Percentiles rank a stretch among this genome's conserved stretches.
Conservation (phyloP, 2,888 invertebrate genomes). For the Caenorhabditis sp. region DNA sequence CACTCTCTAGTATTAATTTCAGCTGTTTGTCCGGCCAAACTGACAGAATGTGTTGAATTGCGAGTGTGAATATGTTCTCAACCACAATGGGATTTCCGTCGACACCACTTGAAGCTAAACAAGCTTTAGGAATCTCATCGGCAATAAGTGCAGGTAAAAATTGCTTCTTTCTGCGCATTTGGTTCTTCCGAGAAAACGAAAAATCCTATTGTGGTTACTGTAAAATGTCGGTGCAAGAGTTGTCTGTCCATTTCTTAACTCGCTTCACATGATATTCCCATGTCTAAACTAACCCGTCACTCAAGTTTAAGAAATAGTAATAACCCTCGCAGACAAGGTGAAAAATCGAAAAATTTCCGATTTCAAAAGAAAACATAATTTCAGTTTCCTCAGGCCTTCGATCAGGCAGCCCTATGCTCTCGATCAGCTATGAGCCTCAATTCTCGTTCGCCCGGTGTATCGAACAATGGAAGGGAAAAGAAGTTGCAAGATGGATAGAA, state of each 20-base stretch:
- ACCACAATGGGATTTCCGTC: conserved; percentile 68
- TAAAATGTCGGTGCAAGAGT: background rate
- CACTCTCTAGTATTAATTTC: conserved; percentile 14
- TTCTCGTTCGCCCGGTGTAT: conserved; percentile 65
- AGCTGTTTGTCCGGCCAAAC: conserved; percentile 46
- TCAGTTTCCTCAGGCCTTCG: conserved; percentile 59
- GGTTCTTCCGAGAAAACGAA: background rate
- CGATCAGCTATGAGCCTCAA: conserved; percentile 59
- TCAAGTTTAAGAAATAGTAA: conserved; percentile 19
- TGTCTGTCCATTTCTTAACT: background rate
- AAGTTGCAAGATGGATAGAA: conserved; percentile 74
- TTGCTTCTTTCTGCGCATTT: background rate
- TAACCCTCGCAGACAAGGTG: conserved; percentile 22
- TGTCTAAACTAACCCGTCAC: conserved; percentile 39
- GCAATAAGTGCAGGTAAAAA: conserved; percentile 55
- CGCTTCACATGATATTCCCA: background rate
- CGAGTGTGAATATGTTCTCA: conserved; percentile 65
- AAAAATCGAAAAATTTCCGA: background rate
- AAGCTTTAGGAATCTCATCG: conserved; percentile 63
- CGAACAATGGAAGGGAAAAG: conserved; percentile 70
- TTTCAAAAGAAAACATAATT: conserved; percentile 2
- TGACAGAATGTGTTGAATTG: conserved; percentile 47
- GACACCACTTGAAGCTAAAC: conserved; percentile 67
- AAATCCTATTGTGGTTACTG: conserved; percentile 5
- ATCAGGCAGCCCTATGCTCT: conserved; percentile 63